Evolutionary conservation across 2,888 invertebrate genomes (phyloP), one percentile per base, ranked within the genome.

Genomic region (Tridacna crocea): DNA sequence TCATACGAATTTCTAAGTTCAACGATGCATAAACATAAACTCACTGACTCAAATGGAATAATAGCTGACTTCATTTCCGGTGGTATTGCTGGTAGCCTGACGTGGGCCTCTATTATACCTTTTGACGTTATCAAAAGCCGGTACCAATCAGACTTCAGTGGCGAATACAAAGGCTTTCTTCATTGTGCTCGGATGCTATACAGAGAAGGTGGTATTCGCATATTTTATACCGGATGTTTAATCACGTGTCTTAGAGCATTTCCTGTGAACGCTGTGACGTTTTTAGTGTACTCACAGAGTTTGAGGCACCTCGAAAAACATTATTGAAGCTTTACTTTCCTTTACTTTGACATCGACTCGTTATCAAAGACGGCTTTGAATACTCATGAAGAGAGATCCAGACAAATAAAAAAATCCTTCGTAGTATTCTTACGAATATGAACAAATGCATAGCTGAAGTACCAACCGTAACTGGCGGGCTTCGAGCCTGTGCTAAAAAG

Each of bases 51-150:
- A 3, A 84, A 86, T 0, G 91, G 91, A 15, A 80, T 91, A 12
- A 81, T 86, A 15, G 89, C 90, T 4, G 88, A 87, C 46, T 80
- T 94, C 36, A 55, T 94, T 48, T 92, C 94, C 13, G 95, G 95
- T 46, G 95, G 94, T 15, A 66, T 92, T 15, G 93, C 94, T 77
- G 96, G 96, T 3, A 94, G 96, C 12, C 58, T 96, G 11, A 96
- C 96, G 0, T 97, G 97, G 97, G 94, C 95, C 22, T 94, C 95
- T 24, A 96, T 96, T 4, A 95, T 97, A 90, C 97, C 97, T 0
- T 95, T 97, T 72, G 97, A 97, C 94, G 96, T 97, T 48, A 95
- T 97, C 10, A 97, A 97, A 94, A 96, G 96, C 12, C 95, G 96
- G 79, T 95, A 97, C 89, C 97, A 97, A 94, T 96, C 96, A 0